Evolutionary conservation across 92 coral and sea anemone species (phyloP), one percentile per base, ranked within the genome.

Genomic region (Galaxea fascicularis): DNA sequence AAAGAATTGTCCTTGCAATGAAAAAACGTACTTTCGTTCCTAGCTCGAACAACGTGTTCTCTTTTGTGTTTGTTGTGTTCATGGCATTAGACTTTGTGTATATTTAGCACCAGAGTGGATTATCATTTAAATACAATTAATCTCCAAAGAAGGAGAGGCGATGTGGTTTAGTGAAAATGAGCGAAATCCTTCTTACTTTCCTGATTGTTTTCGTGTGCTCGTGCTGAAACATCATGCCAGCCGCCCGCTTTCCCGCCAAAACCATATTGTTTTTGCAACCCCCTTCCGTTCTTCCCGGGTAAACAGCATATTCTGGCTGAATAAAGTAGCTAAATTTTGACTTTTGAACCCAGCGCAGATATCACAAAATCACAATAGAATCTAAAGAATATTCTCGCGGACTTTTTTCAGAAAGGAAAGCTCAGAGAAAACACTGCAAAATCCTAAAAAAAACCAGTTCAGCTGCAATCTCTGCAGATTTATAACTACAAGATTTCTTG

Each of bases 71-170:
- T 76, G 82, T 80, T 74, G 93, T 90, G 64, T 86, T 83, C 80
- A 80, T 86, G 85, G 89, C 60, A 76, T 89, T 63, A 73, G 74
- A 76, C 60, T 88, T 69, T 86, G 76, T 86, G 92, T 84, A 86
- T 91, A 78, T 78, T 94, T 92, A 86, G 85, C 91, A 78, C 89
- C 85, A 76, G 89, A 86, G 85, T 78, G 74, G 91, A 91, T 91
- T 91, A 90, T 89, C 91, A 89, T 92, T 92, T 85, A 82, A 84
- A 91, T 85, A 90, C 86, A 82, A 94, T 94, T 91, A 94, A 94
- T 85, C 70, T 44, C 74, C 54, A 77, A 73, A 86, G 87, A 71
- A 60, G 53, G 54, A 35, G 49, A 76, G 62, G 62, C 58, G 70
- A 59, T 49, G 74, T 52, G 77, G 77, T 54, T 62, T 16, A 46